These are phyloP conservation scores for Pogonus chalceus DNA, from an alignment of 1,140 invertebrate genomes.

Conservation along the genomic window DNA sequence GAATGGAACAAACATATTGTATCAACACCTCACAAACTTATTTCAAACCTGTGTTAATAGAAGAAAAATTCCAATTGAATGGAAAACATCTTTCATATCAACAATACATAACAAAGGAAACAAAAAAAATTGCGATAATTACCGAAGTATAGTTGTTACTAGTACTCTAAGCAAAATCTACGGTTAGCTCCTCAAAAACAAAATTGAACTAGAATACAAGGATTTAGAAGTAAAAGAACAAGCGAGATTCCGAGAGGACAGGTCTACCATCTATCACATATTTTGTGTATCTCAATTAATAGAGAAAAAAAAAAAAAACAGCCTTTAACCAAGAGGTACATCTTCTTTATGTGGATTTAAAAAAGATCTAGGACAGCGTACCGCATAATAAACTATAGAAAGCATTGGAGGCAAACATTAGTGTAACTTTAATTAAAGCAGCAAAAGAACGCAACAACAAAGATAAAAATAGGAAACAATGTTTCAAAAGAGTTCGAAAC, in stretches of 20 bases:
- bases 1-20: too few relatives aligned
- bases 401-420: background rate
- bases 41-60: constrained; percentile 8
- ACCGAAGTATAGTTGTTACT: background rate
- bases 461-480: background rate
- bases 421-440: background rate
- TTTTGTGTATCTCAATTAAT: background rate
- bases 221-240: background rate
- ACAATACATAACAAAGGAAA: constrained; percentile 9
- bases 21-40: too few relatives aligned
- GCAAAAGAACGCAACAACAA: background rate
- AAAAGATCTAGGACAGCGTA: background rate
- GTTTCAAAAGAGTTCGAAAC: background rate
- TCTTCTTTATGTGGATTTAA: background rate
- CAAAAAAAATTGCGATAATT: constrained; percentile 8
- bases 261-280: background rate
- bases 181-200: background rate
- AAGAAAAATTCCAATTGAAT: constrained; percentile 6
- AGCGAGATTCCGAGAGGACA: background rate
- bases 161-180: background rate
- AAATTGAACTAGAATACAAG: background rate
- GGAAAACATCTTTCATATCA: constrained; percentile 8
- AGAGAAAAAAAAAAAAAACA: background rate
- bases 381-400: background rate
- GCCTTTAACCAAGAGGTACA: background rate